Percentiles rank a stretch among this genome's conserved stretches.
Conservation (phyloP, 2,888 invertebrate species). For the Craniophora ligustri region DNA sequence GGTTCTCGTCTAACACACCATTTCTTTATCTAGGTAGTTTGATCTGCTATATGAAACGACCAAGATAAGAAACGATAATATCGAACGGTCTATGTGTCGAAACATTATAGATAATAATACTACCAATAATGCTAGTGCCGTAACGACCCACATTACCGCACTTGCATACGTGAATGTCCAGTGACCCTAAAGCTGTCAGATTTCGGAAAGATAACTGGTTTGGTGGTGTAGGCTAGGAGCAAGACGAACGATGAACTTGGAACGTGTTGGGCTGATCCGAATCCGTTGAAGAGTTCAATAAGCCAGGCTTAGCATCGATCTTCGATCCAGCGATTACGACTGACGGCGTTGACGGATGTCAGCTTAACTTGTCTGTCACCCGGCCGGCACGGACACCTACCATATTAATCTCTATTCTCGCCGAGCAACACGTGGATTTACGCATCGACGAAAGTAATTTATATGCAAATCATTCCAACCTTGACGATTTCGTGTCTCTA, state of each 20-base stretch:
- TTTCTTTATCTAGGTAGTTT: conserved; percentile 53
- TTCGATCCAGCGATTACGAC: conserved; percentile 85
- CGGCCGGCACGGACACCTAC: conserved; percentile 79
- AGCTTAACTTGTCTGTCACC: conserved; percentile 87
- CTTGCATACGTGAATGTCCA: conserved; percentile 64
- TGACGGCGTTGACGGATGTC: conserved; percentile 87
- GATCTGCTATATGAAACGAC: conserved; percentile 54
- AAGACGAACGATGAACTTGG: conserved; percentile 71
- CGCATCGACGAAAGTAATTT: conserved; percentile 86
- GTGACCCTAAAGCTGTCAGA: conserved; percentile 78
- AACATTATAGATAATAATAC: conserved; percentile 47
- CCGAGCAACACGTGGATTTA: conserved; percentile 87
- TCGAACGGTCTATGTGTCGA: conserved; percentile 55
- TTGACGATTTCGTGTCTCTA: conserved; percentile 84
- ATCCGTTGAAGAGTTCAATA: conserved; percentile 83
- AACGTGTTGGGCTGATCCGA: conserved; percentile 72
- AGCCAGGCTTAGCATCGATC: conserved; percentile 86
- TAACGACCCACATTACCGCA: conserved; percentile 55
- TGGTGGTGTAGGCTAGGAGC: conserved; percentile 66
- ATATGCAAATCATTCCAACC: conserved; percentile 87
- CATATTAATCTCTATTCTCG: conserved; percentile 86
- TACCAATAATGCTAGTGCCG: conserved; percentile 31
- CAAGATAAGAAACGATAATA: conserved; percentile 55
- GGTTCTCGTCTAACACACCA: conserved; percentile 55
- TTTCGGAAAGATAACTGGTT: conserved; percentile 76